These are phyloP conservation scores for Rhaphigaster nebulosa DNA, from an alignment of 2,888 invertebrate genomes.

Conservation along the genomic window DNA sequence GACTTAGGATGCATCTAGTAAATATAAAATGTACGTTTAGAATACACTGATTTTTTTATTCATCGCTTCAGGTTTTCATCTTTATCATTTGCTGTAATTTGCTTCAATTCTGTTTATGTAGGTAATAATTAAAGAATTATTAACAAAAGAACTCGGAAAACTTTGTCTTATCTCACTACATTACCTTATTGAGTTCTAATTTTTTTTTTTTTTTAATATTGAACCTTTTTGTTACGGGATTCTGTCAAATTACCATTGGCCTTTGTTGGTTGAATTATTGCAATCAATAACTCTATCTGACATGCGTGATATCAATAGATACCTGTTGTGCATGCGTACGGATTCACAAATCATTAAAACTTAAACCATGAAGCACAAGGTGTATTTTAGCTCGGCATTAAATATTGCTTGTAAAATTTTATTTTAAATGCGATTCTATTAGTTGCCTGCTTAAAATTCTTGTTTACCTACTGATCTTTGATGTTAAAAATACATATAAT, in stretches of 20 bases:
- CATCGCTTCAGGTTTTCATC: no score
- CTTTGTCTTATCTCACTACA: not conserved
- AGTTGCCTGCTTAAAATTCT: not conserved
- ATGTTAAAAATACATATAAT: slow-evolving; percentile 6
- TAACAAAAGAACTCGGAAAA: not conserved
- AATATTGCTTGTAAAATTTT: not conserved
- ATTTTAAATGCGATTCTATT: not conserved
- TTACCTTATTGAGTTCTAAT: not conserved
- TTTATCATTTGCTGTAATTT: not conserved
- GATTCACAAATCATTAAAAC: not conserved
- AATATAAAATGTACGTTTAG: no score
- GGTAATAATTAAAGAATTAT: not conserved
- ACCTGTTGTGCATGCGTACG: not conserved
- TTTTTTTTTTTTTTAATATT: no score
- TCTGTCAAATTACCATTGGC: no score
- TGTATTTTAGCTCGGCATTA: not conserved
- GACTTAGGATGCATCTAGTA: no score
- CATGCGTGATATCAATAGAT: not conserved
- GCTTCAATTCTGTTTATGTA: not conserved
- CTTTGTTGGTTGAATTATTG: not conserved
- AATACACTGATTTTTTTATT: no score
- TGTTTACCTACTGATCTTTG: not conserved
- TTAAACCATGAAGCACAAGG: not conserved
- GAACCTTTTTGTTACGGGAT: no score
- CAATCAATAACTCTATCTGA: not conserved